Base-by-base conservation (phyloP, 2,797 vertebrate genomes). In the Potorous gilbertii region DNA sequence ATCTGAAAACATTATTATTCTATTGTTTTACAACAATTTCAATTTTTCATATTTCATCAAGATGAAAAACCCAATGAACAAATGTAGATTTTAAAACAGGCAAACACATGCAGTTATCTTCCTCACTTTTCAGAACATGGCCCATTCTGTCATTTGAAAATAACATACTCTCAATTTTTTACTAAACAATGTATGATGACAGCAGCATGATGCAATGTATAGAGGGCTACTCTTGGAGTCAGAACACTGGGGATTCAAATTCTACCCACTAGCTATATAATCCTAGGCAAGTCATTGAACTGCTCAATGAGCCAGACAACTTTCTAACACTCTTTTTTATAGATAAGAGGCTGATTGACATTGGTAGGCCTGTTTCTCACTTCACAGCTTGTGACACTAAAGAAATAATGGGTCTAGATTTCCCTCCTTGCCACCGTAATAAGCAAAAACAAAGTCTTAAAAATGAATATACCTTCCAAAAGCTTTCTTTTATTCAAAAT, bases 41-140 rank as follows among this genome's bases (percentile, higher is more conserved):
- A n/a, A 52, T 46, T 87, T 94, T 24, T 54, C 18, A 89, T 0
- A 95, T 6, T 95, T 92, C 2, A 13, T 90, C 92, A 31, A 4
- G 90, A 46, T 12, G 4, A 91, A 1, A 92, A 50, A 91, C 55
- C 24, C 0, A 91, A 24, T 46, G 2, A 94, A 93, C 16, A 91
- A 89, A 91, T 90, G 59, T 1, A 52, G 34, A 90, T 93, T 95
- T 95, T 92, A 90, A 93, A 90, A 54, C 29, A 66, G 28, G 50
- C 1, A 91, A 4, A 4, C 52, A 14, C 21, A 40, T 24, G 21
- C 0, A 52, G 91, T 55, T 50, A 21, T 90, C 46, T 89, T 59
- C 91, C 91, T 57, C 89, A 94, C 46, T 94, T 91, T 95, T 16
- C n/a, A 52, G 52, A 34, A 40, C 10, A 56, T 62, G 34, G 34